Base-by-base conservation (phyloP, 1,140 invertebrate species). In the Euborellia annulipes region DNA sequence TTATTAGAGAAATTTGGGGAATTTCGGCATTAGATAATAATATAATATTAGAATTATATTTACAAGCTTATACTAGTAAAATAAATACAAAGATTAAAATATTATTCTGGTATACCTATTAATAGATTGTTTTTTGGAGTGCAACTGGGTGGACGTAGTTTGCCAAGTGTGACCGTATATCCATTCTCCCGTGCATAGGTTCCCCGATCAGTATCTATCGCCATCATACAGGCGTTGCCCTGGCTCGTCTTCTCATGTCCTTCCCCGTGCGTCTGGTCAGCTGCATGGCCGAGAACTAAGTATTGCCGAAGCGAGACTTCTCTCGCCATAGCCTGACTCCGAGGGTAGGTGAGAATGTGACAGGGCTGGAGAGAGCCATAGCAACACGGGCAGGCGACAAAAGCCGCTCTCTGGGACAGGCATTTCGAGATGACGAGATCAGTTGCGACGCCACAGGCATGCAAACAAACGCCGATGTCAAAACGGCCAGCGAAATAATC, bases 41-140 rank as follows among this genome's bases (percentile, higher is more conserved):
- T 45, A 41, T 45, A 41, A 19, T 11, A n/a, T 2, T 43, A 14
- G 13, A 43, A 13, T 3, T 43, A 47, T 34, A 42, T 27, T 41
- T n/a, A 43, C 17, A 3, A 27, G 32, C 32, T 30, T 21, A 16
- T 41, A 43, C 42, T n/a, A 11, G 22, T 20, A 36, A n/a, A 40
- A 45, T 32, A 34, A 41, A 45, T 39, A 43, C 30, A 23, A 13
- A 41, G 36, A 22, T 19, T 18, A 34, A 36, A 36, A 17, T 20
- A 48, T 41, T n/a, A n/a, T n/a, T n/a, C n/a, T 34, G 60, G 56
- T 20, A 80, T 64, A 39, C 88, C 91, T 54, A 95, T 75, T 17
- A 95, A 66, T 50, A 96, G 68, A 67, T 93, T 88, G 73, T 95
- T 94, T 66, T 95, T 94, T 44, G 87, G 86, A 39, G 90, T 87